Evolutionary conservation across 2,113 vertebrate genomes (phyloP).

Genomic region (Cebidichthys violaceus): DNA sequence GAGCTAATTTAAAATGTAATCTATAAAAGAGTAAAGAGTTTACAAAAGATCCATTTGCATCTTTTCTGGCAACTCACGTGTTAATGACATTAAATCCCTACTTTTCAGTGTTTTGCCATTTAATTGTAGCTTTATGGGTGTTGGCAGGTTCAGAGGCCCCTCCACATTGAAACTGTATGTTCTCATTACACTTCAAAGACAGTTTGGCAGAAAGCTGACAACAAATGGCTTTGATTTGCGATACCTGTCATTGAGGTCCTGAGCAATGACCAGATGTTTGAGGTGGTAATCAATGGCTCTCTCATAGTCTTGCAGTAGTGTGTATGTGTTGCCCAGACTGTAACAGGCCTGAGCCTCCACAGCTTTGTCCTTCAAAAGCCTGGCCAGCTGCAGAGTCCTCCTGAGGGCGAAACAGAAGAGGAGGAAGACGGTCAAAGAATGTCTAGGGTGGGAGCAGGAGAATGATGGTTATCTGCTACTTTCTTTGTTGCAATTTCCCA

Average conservation of each 20-base stretch:
- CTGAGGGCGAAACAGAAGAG: slow-evolving; percentile 74
- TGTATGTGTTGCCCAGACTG: slow-evolving; percentile 96
- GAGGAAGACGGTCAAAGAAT: slow-evolving; percentile 62
- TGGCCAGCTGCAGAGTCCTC: slow-evolving; percentile 92
- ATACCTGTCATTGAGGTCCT: slow-evolving; percentile 92
- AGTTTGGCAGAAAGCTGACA: slow-evolving; percentile 15
- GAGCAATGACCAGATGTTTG: slow-evolving; percentile 95
- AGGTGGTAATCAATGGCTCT: slow-evolving; percentile 96
- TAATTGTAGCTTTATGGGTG: slow-evolving; percentile 3
- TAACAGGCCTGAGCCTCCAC: slow-evolving; percentile 98
- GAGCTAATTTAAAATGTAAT: background rate
- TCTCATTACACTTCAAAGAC: slow-evolving; percentile 35
- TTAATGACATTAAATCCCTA: background rate
- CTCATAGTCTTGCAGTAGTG: slow-evolving; percentile 95
- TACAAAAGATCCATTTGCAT: background rate
- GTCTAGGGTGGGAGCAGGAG: slow-evolving; percentile 47
- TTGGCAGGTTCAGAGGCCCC: slow-evolving; percentile 6
- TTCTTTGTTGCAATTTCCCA: slow-evolving; percentile 31
- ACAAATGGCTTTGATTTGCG: slow-evolving; percentile 1
- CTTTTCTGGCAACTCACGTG: background rate
- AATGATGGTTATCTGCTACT: slow-evolving; percentile 56
- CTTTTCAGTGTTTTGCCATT: background rate
- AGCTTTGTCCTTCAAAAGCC: slow-evolving; percentile 92
- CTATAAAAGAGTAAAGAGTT: background rate
- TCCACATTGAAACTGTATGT: slow-evolving; percentile 9